Base-by-base conservation (phyloP, 30 jellyfish, hydroid and myxozoan genomes). In the Chrysaora quinquecirrha region DNA sequence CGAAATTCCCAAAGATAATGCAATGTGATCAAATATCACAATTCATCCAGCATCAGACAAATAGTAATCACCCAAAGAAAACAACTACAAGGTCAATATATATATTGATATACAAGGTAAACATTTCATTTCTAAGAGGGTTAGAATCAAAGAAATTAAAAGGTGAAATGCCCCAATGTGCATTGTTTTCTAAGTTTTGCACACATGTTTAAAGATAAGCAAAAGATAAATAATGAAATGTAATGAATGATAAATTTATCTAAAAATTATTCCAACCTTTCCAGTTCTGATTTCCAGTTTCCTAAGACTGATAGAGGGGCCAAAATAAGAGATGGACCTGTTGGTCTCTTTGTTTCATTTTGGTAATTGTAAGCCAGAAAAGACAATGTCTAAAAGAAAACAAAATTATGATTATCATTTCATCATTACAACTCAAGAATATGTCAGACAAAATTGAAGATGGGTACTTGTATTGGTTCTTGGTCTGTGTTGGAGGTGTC, bases 251-350 rank as follows among this genome's bases (percentile, higher is more conserved):
- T 2, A 6, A 43, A 1, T 19, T 3, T 6, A 38, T 18, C 22
- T 29, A n/a, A 0, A 7, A 19, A 28, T 52, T 3, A 19, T 21
- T 1, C 71, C 12, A 56, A 93, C 98, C 97, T 87, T 46, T 75
- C 73, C 52, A 93, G 70, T 62, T 93, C 98, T 12, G 86, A 25
- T 61, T 77, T 43, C 98, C 98, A 93, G 61, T 93, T 84, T 6
- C 70, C 84, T 16, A 93, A 33, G 27, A 93, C 96, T 19, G 98
- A 84, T 21, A 93, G 73, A 3, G 98, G 98, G 11, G 96, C 86
- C 27, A 93, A 66, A 20, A 87, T 64, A 49, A 93, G 89, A 69
- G 34, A 34, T n/a, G 98, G 98, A 22, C 52, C 80, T 24, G 24
- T 46, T 22, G 31, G 30, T 30, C 46, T 63, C 22, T 82, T 71